These are phyloP conservation scores for Melipona quadrifasciata DNA, from an alignment of 1,140 invertebrate genomes.

Conservation along the genomic window DNA sequence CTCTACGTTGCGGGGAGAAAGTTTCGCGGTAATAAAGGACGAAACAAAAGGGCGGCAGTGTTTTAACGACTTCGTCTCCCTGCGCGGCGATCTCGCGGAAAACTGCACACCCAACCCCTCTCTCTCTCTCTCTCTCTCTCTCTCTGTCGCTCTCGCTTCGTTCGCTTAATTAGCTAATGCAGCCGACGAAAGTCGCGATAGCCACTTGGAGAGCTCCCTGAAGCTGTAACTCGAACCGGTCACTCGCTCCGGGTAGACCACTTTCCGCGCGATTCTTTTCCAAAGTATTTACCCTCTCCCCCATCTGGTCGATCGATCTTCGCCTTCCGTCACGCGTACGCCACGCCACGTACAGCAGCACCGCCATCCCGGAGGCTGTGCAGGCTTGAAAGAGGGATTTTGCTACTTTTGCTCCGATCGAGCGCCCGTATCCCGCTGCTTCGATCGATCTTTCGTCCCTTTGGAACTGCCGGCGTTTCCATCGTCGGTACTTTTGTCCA, in stretches of 20 bases:
- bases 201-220: neutral
- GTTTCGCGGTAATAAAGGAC: neutral
- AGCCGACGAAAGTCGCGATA: slow-evolving; percentile 8
- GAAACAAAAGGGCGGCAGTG: neutral
- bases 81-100: slow-evolving; percentile 8
- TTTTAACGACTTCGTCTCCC: slow-evolving; percentile 22
- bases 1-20: neutral
- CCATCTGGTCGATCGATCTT: neutral
- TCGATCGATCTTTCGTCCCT: neutral
- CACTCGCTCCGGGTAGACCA: neutral
- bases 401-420: neutral
- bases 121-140: neutral
- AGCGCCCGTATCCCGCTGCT: slow-evolving; percentile 11
- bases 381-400: neutral
- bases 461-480: neutral
- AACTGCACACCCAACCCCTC: neutral
- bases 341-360: neutral
- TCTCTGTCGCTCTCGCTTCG: neutral
- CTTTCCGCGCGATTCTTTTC: neutral
- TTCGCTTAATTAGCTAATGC: slow-evolving; percentile 21
- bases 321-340: neutral
- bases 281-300: neutral
- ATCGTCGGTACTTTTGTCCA: neutral
- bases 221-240: neutral
- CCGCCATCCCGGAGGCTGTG: neutral